These are phyloP conservation scores for Drosophila pseudotalamancana DNA, from an alignment of 2,888 invertebrate genomes.

Conservation along the genomic window DNA sequence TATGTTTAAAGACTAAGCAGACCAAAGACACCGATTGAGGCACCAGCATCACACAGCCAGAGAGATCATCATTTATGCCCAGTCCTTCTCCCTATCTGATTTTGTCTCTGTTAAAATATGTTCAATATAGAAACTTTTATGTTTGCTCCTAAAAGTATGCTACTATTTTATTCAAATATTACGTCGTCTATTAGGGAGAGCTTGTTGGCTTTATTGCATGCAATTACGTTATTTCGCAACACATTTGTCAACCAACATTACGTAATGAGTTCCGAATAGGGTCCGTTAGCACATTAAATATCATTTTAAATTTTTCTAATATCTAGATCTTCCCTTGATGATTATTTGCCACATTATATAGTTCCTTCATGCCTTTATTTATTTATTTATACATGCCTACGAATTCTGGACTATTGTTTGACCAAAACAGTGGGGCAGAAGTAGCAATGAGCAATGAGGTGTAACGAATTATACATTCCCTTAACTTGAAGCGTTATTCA, in stretches of 20 bases:
- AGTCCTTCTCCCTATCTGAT: background rate
- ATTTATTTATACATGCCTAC: conserved; percentile 22
- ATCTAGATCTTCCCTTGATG: background rate
- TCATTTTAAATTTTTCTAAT: conserved; percentile 24
- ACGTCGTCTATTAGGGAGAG: background rate
- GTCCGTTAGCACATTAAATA: conserved; percentile 2
- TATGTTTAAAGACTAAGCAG: background rate
- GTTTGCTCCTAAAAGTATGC: conserved; percentile 33
- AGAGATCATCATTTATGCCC: too few relatives aligned
- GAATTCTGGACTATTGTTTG: conserved; percentile 6
- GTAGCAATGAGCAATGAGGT: background rate
- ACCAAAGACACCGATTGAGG: background rate
- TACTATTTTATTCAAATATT: conserved; percentile 2
- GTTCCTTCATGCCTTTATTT: conserved; percentile 20
- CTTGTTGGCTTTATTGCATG: conserved; percentile 1
- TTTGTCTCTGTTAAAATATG: conserved; percentile 13
- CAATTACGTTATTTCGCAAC: conserved; percentile 8
- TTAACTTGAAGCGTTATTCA: too few relatives aligned
- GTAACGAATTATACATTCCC: conserved; percentile 9
- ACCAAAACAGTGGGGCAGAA: conserved; percentile 12
- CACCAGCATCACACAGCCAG: background rate
- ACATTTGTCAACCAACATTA: conserved; percentile 13
- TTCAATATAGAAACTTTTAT: conserved; percentile 26
- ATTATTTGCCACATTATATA: conserved; percentile 10
- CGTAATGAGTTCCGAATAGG: conserved; percentile 6